Percentiles rank a stretch among this genome's conserved stretches.
Conservation (phyloP, 1,140 invertebrate genomes). For the Eumeta japonica region DNA sequence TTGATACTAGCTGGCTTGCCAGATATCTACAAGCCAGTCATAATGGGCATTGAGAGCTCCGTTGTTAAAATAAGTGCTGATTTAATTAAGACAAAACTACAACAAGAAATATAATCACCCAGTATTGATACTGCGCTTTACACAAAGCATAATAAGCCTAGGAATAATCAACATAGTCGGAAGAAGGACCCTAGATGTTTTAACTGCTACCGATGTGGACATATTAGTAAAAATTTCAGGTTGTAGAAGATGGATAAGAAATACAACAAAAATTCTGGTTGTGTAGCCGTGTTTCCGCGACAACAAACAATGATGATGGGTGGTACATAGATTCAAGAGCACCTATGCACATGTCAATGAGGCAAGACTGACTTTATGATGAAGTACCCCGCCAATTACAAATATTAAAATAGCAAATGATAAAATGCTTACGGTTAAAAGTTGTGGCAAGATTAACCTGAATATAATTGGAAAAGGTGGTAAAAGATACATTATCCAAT, state of each 20-base stretch:
- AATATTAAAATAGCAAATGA: too few relatives aligned
- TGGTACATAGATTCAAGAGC: not conserved
- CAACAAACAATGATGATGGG: too few relatives aligned
- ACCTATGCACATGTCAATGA: not conserved
- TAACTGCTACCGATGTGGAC: not conserved
- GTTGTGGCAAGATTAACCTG: too few relatives aligned
- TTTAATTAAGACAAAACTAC: conserved; percentile 30
- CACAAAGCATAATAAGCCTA: not conserved
- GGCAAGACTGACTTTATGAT: not conserved
- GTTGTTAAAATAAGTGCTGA: conserved; percentile 21
- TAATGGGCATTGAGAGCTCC: conserved; percentile 31
- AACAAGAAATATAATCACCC: too few relatives aligned
- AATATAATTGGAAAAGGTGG: not conserved
- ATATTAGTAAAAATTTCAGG: conserved; percentile 1
- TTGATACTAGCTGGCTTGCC: conserved; percentile 31
- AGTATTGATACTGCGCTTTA: too few relatives aligned
- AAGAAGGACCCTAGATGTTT: conserved; percentile 1
- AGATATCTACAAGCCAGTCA: conserved; percentile 33
- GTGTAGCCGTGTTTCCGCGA: too few relatives aligned
- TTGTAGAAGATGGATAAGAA: not conserved
- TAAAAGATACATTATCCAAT: not conserved
- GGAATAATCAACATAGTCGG: not conserved
- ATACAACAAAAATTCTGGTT: too few relatives aligned
- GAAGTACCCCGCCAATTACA: not conserved
- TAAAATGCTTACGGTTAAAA: not conserved